Conservation (phyloP, 1,140 invertebrate species). For the Drosophila navojoa region DNA sequence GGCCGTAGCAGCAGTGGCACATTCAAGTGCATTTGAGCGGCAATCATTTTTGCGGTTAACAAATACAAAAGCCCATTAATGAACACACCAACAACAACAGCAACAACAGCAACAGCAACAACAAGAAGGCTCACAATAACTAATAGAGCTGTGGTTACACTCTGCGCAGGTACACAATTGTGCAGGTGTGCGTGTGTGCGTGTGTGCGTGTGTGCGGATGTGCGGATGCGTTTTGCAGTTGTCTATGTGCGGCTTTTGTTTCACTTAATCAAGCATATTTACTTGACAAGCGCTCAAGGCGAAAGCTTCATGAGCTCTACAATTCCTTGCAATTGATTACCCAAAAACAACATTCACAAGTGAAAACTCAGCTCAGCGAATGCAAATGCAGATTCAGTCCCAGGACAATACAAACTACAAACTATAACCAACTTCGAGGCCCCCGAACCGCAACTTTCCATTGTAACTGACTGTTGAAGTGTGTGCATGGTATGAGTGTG, state of each 20-base stretch:
- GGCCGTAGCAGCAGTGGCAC: slow-evolving; percentile 54
- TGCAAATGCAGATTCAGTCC: slow-evolving; percentile 1
- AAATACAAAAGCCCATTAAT: slow-evolving; percentile 82
- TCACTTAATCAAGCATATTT: slow-evolving; percentile 75
- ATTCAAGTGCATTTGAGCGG: slow-evolving; percentile 81
- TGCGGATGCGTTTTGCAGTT: slow-evolving; percentile 9
- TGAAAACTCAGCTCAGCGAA: slow-evolving; percentile 17
- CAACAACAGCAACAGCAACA: slow-evolving; percentile 10
- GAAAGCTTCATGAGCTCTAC: slow-evolving; percentile 45
- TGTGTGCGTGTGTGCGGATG: not conserved
- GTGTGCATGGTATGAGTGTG: slow-evolving; percentile 9
- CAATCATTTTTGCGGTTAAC: slow-evolving; percentile 80
- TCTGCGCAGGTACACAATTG: slow-evolving; percentile 27
- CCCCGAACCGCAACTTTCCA: slow-evolving; percentile 27
- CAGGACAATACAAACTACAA: slow-evolving; percentile 22
- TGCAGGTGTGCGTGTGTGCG: slow-evolving; percentile 8
- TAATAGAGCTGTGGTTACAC: slow-evolving; percentile 48
- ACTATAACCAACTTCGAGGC: slow-evolving; percentile 23
- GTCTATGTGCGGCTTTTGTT: slow-evolving; percentile 58
- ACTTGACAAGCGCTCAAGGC: slow-evolving; percentile 68
- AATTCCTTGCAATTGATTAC: slow-evolving; percentile 29
- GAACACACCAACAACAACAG: slow-evolving; percentile 51
- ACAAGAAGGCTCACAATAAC: slow-evolving; percentile 33
- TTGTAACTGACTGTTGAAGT: slow-evolving; percentile 32
- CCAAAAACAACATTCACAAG: slow-evolving; percentile 27